phyloP scores from a whole-genome alignment of 1,140 invertebrate genomes.

The Diorhabda sublineata region DNA sequence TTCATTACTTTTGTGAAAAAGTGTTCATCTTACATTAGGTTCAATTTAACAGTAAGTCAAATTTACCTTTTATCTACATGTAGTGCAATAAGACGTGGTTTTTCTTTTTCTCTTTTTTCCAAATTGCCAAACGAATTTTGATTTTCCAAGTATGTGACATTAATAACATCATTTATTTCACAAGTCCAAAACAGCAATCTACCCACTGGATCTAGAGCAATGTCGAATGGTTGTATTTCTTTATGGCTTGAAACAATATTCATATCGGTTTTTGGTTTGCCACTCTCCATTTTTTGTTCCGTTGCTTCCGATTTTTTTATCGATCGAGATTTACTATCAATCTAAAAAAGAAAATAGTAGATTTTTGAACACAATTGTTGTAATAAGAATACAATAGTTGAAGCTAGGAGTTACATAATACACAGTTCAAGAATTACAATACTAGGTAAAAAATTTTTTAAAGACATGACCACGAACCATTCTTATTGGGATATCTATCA shows the following conservation, averaged over 20 bases:
- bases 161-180: conserved; percentile 76
- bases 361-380: not conserved
- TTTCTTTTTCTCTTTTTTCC: conserved; percentile 66
- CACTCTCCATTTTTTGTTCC: conserved; percentile 58
- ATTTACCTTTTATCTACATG: conserved; percentile 69
- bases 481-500: no score
- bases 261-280: conserved; percentile 53
- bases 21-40: no score
- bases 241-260: conserved; percentile 31
- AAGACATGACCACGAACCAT: no score
- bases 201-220: conserved; percentile 80
- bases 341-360: conserved; percentile 46
- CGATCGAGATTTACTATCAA: conserved; percentile 72
- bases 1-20: no score
- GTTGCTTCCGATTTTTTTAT: conserved; percentile 69
- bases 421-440: no score
- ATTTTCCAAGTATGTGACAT: conserved; percentile 73
- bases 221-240: conserved; percentile 64
- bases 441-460: no score
- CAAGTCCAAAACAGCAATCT: conserved; percentile 86
- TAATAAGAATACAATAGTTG: no score
- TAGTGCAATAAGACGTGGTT: conserved; percentile 76
- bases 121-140: conserved; percentile 68
- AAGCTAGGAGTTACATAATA: no score
- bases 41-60: no score